Base-by-base conservation (phyloP, 2,888 invertebrate genomes). In the Disparrhopalites patrizii region DNA sequence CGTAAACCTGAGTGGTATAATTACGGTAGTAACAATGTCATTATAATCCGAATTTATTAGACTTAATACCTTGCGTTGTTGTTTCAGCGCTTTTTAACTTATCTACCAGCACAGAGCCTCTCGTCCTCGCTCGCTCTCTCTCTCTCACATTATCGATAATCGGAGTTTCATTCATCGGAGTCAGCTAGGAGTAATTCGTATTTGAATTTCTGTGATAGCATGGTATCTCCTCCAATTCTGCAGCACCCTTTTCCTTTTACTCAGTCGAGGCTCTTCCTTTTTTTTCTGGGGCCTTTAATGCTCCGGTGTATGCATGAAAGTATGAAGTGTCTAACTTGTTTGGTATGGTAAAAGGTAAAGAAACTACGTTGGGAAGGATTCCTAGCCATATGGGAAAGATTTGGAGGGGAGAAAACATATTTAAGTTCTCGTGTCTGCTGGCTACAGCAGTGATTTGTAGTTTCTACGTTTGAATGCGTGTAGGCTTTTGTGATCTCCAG, bases 141-240 rank as follows among this genome's bases (percentile, higher is more conserved):
- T n/a, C 36, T 40, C 40, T 13, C 13, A 5, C 40, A 18, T 18
- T 40, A 15, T 40, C 13, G 3, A 18, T 18, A 40, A 40, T 40
- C 40, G 15, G n/a, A 40, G n/a, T n/a, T n/a, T n/a, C n/a, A n/a
- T n/a, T n/a, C n/a, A n/a, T n/a, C n/a, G n/a, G n/a, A n/a, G n/a
- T n/a, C n/a, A n/a, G n/a, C n/a, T n/a, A 3, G 40, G 40, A 40
- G 18, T 18, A 15, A 13, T 15, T 40, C 40, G 3, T 40, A 18
- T 40, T 40, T 40, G 13, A 40, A 40, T 40, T 40, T 40, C 40
- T 33, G n/a, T n/a, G n/a, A n/a, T n/a, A n/a, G n/a, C n/a, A n/a
- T n/a, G n/a, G n/a, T n/a, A n/a, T n/a, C n/a, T n/a, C n/a, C n/a
- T n/a, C n/a, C n/a, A n/a, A n/a, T n/a, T n/a, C n/a, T n/a, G n/a